Percentiles rank a stretch among this genome's conserved stretches.
Evolutionary conservation across 2,797 vertebrate species (phyloP).

Genomic region (Florisuga fusca): DNA sequence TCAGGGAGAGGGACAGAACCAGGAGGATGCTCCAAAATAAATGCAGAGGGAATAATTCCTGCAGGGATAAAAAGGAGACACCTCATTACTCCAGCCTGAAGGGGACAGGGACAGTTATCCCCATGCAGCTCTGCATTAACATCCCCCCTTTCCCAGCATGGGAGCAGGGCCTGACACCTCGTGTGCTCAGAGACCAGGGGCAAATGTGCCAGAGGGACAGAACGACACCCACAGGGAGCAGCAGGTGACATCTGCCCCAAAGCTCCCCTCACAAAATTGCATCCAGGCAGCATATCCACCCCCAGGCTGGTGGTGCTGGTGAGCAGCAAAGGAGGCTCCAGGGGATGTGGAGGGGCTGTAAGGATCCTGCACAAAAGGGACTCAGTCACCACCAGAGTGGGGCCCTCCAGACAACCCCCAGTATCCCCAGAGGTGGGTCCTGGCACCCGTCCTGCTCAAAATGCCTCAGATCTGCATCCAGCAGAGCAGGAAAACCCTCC

Average conservation of each 20-base stretch:
- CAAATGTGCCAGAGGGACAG: not conserved
- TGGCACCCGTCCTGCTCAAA: not conserved
- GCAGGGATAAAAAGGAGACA: not conserved
- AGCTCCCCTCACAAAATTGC: not conserved
- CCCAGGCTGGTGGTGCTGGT: rapidly evolving
- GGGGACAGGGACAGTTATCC: not conserved
- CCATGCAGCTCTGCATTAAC: not conserved
- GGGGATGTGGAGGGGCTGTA: rapidly evolving
- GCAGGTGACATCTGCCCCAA: rapidly evolving
- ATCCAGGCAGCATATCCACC: not conserved
- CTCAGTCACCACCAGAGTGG: not conserved
- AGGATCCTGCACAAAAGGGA: not conserved
- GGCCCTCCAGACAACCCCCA: not conserved
- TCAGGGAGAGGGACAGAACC: not conserved
- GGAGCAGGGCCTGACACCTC: rapidly evolving
- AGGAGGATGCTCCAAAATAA: not conserved
- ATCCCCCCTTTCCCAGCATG: not conserved
- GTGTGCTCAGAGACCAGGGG: not conserved
- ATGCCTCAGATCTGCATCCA: not conserved
- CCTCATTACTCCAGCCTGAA: not conserved
- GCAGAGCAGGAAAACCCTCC: not conserved
- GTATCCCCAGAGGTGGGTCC: not conserved
- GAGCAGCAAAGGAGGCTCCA: not conserved
- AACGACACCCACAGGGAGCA: not conserved
- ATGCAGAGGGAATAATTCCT: not conserved